phyloP scores from a whole-genome alignment of 1,140 invertebrate species.

The Drosophila quadrilineata region DNA sequence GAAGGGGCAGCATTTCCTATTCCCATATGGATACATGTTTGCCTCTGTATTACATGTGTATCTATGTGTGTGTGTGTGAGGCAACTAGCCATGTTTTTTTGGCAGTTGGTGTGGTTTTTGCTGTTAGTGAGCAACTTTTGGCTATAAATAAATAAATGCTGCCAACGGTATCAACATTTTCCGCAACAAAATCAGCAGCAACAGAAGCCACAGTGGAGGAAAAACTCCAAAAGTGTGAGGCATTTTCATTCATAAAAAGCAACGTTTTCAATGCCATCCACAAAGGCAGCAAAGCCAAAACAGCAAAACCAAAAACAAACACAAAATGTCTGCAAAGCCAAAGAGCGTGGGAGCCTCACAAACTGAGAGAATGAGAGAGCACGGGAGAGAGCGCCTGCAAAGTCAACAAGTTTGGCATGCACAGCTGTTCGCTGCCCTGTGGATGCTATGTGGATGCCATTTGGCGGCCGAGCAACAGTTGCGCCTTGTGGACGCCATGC shows the following conservation, averaged over 20 bases:
- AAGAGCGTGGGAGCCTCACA: neutral
- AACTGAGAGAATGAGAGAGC: constrained; percentile 5
- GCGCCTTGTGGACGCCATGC: constrained; percentile 41
- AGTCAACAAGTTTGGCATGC: constrained; percentile 49
- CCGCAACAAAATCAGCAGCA: constrained; percentile 9
- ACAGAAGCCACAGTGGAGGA: neutral
- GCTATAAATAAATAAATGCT: constrained; percentile 22
- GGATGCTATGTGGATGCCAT: constrained; percentile 50
- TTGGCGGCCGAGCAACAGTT: constrained; percentile 57
- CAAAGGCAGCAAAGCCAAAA: too few species aligned
- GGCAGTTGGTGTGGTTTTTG: constrained; percentile 4
- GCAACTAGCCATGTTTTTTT: constrained; percentile 11
- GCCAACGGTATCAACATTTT: constrained; percentile 21
- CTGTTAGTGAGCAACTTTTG: constrained; percentile 5
- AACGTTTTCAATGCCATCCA: constrained; percentile 34
- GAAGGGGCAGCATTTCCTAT: constrained; percentile 4
- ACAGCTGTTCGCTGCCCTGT: constrained; percentile 63
- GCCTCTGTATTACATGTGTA: neutral
- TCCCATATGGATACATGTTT: constrained; percentile 3
- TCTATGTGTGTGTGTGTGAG: neutral
- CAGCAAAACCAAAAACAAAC: constrained; percentile 27
- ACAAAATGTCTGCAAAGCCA: constrained; percentile 26
- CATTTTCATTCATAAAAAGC: constrained; percentile 62
- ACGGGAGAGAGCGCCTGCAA: constrained; percentile 31
- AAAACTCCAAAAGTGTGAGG: neutral